Conservation (phyloP, 1,140 invertebrate genomes). For the Diorhabda carinulata region DNA sequence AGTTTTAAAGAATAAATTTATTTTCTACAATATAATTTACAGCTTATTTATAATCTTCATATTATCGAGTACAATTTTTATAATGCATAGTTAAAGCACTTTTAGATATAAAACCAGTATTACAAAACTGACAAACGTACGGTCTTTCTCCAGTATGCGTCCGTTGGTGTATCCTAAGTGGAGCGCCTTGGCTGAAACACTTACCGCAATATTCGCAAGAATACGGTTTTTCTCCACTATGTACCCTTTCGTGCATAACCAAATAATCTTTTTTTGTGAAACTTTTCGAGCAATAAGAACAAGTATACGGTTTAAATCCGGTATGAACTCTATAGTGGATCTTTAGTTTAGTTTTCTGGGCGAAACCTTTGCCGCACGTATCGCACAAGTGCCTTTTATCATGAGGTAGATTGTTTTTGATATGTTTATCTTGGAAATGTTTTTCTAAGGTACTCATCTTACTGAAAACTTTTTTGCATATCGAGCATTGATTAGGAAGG, state of each 20-base stretch:
- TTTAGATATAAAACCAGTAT: slow-evolving; percentile 33
- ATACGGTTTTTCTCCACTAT: slow-evolving; percentile 55
- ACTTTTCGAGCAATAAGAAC: slow-evolving; percentile 53
- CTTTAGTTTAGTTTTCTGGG: slow-evolving; percentile 55
- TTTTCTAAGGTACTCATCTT: slow-evolving; percentile 30
- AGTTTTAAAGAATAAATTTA: too few species aligned
- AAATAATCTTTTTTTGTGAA: slow-evolving; percentile 55
- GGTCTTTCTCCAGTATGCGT: slow-evolving; percentile 43
- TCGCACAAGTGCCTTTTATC: slow-evolving; percentile 43
- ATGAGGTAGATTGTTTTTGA: slow-evolving; percentile 38
- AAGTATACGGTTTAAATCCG: slow-evolving; percentile 52
- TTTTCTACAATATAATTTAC: too few species aligned
- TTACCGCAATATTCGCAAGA: slow-evolving; percentile 53
- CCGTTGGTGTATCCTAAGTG: slow-evolving; percentile 51
- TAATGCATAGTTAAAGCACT: slow-evolving; percentile 38
- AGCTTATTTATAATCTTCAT: too few species aligned
- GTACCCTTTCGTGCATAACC: slow-evolving; percentile 55
- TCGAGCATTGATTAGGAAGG: slow-evolving; percentile 33
- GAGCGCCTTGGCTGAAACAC: slow-evolving; percentile 49
- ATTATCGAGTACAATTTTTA: slow-evolving; percentile 38
- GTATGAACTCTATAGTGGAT: slow-evolving; percentile 60
- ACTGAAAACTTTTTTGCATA: slow-evolving; percentile 33
- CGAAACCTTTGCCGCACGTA: slow-evolving; percentile 52
- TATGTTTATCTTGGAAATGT: slow-evolving; percentile 27
- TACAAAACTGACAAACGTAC: slow-evolving; percentile 39